Conservation (phyloP, 2,113 vertebrate species). For the Malurus elegans region DNA sequence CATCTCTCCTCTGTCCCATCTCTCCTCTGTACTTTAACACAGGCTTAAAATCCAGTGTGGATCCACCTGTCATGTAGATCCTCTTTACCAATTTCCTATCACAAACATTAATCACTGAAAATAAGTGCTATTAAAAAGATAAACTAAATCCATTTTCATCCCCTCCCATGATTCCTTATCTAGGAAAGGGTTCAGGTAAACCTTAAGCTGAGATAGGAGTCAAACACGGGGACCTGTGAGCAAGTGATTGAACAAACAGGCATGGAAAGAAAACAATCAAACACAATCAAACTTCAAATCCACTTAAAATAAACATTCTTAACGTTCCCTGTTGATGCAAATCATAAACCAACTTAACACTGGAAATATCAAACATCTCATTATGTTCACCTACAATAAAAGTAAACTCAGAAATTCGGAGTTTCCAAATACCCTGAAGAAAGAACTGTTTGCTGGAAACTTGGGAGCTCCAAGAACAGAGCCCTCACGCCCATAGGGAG, state of each 20-base stretch:
- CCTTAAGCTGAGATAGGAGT: not conserved
- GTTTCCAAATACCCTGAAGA: not conserved
- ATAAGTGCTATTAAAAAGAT: not conserved
- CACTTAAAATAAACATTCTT: not conserved
- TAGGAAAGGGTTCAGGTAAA: not conserved
- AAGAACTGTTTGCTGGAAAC: not conserved
- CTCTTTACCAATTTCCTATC: not conserved
- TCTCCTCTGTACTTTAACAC: not conserved
- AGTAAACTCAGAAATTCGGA: not conserved
- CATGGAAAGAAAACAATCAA: not conserved
- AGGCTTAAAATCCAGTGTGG: not conserved
- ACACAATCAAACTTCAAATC: not conserved
- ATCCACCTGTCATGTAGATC: not conserved
- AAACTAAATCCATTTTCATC: not conserved
- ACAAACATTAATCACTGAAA: not conserved
- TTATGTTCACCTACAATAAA: not conserved
- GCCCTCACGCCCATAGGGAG: rapidly evolving
- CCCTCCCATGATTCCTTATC: not conserved
- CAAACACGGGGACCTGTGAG: not conserved
- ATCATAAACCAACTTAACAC: not conserved
- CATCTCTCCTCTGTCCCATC: not conserved
- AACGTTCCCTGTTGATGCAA: not conserved
- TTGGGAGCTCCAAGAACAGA: not conserved
- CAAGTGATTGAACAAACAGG: not conserved
- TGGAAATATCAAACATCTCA: not conserved